A percentile compares a stretch with the other conserved stretches of the same genome.
These are phyloP conservation scores for Suricata suricatta DNA, from an alignment of 2,113 vertebrate genomes.

Conservation along the genomic window DNA sequence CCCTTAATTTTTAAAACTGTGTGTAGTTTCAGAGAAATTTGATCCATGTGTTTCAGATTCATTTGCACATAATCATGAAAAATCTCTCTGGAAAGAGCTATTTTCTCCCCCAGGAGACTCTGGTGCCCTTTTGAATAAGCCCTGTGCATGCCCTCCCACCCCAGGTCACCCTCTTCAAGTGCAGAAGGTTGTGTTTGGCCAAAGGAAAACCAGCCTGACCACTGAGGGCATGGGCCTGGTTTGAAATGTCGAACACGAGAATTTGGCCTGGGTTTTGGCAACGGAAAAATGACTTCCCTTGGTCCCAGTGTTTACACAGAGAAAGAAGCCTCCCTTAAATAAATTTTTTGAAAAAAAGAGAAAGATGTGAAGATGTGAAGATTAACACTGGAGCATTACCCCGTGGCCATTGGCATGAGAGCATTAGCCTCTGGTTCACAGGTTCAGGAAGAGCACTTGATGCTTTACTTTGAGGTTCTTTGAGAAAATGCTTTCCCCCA, in stretches of 20 bases:
- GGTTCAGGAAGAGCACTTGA: not conserved
- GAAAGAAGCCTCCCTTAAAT: not conserved
- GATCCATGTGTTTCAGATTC: constrained; percentile 73
- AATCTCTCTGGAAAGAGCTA: constrained; percentile 66
- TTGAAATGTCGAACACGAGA: constrained; percentile 56
- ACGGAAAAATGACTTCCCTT: not conserved
- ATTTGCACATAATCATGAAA: constrained; percentile 76
- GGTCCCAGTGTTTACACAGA: constrained; percentile 33
- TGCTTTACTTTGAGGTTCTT: constrained; percentile 40
- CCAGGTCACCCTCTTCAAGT: not conserved
- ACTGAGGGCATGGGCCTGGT: constrained; percentile 12
- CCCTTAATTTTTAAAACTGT: constrained; percentile 70
- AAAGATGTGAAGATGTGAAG: not conserved
- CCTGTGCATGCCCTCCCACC: not conserved
- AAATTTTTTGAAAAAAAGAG: not conserved
- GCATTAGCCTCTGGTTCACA: not conserved
- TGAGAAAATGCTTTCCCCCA: constrained; percentile 21
- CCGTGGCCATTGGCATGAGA: not conserved
- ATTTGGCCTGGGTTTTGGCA: constrained; percentile 31
- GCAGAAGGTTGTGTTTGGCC: constrained; percentile 39
- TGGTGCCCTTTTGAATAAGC: constrained; percentile 57
- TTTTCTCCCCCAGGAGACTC: constrained; percentile 56
- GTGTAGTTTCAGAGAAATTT: constrained; percentile 72
- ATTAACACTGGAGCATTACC: not conserved
- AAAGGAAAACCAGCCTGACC: constrained; percentile 61